Percentiles rank a stretch among this genome's conserved stretches.
phyloP scores from a whole-genome alignment of 2,888 invertebrate species.

The Cheiracanthium punctorium region DNA sequence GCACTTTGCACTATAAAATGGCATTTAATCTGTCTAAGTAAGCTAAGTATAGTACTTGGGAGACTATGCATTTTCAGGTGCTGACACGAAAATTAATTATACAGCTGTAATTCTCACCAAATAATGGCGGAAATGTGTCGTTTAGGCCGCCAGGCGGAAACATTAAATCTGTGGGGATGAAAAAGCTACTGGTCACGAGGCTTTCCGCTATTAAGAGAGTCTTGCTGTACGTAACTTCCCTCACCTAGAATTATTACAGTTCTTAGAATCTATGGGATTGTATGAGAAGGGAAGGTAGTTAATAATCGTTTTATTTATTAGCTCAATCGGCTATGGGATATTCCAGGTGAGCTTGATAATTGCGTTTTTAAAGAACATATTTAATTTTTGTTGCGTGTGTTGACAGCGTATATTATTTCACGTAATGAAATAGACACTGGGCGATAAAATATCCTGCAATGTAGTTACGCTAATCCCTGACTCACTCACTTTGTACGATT shows the following conservation, averaged over 20 bases:
- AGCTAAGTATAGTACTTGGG: slow-evolving; percentile 7
- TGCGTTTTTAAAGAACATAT: no score
- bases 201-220: neutral
- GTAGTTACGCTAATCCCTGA: no score
- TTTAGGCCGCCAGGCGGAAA: slow-evolving; percentile 28
- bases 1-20: slow-evolving; percentile 16
- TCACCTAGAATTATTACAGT: neutral
- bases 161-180: slow-evolving; percentile 19
- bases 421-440: no score
- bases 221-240: no score
- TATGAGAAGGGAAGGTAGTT: neutral
- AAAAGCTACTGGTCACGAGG: neutral
- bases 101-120: slow-evolving; percentile 5
- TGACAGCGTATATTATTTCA: no score
- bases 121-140: neutral
- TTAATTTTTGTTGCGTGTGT: no score
- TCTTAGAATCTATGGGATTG: neutral
- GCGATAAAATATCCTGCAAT: no score
- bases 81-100: slow-evolving; percentile 18
- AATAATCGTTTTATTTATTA: no score
- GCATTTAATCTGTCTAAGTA: slow-evolving; percentile 24
- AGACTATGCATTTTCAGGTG: slow-evolving; percentile 44
- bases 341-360: no score
- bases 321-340: no score
- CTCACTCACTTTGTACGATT: no score